Evolutionary conservation across 2,113 vertebrate genomes (phyloP), one percentile per base, ranked within the genome.

Genomic region (Oncorhynchus nerka): DNA sequence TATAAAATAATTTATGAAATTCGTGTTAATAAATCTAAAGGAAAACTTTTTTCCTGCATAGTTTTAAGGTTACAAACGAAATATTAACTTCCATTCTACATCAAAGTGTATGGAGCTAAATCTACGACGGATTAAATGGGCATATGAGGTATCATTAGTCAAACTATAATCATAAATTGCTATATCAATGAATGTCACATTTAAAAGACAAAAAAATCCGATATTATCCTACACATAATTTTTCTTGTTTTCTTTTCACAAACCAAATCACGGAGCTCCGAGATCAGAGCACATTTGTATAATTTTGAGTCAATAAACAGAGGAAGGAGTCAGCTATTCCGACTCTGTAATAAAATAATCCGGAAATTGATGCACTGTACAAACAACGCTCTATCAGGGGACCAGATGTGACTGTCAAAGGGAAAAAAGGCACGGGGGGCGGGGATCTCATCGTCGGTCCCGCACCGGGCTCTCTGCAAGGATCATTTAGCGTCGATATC

Each of bases 401-500:
- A 88, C 80, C 92, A 92, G 89, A 92, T 91, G 89, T 89, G 90
- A 88, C 79, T 79, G 88, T 81, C 88, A 86, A 83, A 85, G 83
- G 82, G 82, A 88, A 87, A 87, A 88, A 84, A 86, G 84, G 78
- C 76, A 71, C 78, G 82, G 80, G 83, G 78, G 85, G 82, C 70
- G 85, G 84, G 81, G 62, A 79, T 72, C 75, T 45, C 81, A 83
- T 78, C 55, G 76, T 77, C 68, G 74, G 78, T 76, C 61, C 76
- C 68, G 66, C 73, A 74, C 78, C 51, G 1, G 51, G 51, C 51
- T 75, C 79, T 77, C 71, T 83, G 85, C 85, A 93, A 90, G 92
- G 89, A 92, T 94, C 91, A 93, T 93, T 94, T 93, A 95, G 90
- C 84, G 69, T 83, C 82, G 76, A 90, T 87, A 91, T 92, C 91